Conservation (phyloP, 2,888 invertebrate species). For the Leptopilina syphax region DNA sequence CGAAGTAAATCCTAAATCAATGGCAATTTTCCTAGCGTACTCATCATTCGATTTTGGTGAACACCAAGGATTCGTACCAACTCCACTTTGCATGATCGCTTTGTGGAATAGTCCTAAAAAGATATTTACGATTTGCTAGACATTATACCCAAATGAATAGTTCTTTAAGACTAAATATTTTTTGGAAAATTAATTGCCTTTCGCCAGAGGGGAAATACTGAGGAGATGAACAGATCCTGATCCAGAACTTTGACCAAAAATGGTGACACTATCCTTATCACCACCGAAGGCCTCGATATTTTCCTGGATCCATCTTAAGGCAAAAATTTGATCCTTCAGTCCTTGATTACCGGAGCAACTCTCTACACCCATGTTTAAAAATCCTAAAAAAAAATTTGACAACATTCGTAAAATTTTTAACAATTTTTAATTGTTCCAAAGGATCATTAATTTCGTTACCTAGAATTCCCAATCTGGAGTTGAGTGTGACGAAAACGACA, state of each 20-base stretch:
- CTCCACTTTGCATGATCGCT: constrained; percentile 67
- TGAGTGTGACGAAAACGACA: constrained; percentile 57
- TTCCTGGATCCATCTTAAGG: constrained; percentile 65
- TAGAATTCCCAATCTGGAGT: constrained; percentile 58
- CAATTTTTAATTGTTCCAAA: no score
- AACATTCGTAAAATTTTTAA: neutral
- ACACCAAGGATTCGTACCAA: constrained; percentile 55
- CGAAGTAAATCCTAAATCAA: constrained; percentile 58
- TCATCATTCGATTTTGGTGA: constrained; percentile 44
- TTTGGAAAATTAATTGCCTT: constrained; percentile 56
- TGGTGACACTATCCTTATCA: constrained; percentile 66
- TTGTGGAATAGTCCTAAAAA: constrained; percentile 25
- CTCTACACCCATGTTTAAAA: constrained; percentile 65
- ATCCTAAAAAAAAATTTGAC: constrained; percentile 56
- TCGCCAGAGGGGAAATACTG: constrained; percentile 54
- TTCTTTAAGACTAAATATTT: neutral
- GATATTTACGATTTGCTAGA: constrained; percentile 64
- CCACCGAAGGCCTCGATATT: constrained; percentile 68
- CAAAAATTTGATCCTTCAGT: constrained; percentile 65
- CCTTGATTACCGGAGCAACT: constrained; percentile 67
- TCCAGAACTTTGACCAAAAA: constrained; percentile 68
- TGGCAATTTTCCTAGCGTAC: constrained; percentile 53
- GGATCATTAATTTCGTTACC: constrained; percentile 46
- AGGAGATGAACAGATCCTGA: constrained; percentile 52
- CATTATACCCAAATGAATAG: neutral